Conservation (phyloP, 2,113 vertebrate genomes). For the Odobenus rosmarus region DNA sequence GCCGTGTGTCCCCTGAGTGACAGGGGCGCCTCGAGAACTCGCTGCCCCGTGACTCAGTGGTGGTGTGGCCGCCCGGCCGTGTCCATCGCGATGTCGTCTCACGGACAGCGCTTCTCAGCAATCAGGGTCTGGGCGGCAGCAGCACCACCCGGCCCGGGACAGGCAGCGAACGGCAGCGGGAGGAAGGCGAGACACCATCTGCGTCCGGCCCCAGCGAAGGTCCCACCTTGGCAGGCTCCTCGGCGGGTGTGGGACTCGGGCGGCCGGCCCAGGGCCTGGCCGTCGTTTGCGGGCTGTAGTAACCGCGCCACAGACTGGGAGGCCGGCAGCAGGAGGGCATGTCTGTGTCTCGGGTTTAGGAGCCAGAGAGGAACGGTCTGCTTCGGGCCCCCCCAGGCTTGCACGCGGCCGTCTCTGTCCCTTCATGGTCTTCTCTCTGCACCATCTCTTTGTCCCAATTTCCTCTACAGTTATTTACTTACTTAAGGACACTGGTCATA, state of each 20-base stretch:
- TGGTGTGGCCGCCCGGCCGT: too few relatives aligned
- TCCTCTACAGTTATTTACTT: too few relatives aligned
- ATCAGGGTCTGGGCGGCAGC: not conserved
- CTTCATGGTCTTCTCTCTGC: not conserved
- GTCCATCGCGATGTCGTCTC: rapidly evolving
- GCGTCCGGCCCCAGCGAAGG: not conserved
- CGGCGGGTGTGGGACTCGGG: not conserved
- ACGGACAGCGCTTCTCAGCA: not conserved
- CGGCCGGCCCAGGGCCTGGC: too few relatives aligned
- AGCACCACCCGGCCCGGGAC: too few relatives aligned
- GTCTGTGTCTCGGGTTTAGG: not conserved
- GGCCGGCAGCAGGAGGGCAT: not conserved
- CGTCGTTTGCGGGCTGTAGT: not conserved
- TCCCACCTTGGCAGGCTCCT: too few relatives aligned
- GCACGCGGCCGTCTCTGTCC: rapidly evolving
- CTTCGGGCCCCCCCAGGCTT: not conserved
- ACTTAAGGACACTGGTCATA: not conserved
- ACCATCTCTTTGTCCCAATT: not conserved
- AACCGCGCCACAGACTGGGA: rapidly evolving
- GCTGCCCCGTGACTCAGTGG: not conserved
- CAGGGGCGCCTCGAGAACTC: not conserved
- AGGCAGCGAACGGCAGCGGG: not conserved
- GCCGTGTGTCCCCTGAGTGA: not conserved
- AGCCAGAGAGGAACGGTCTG: too few relatives aligned
- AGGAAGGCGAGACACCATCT: not conserved